A percentile compares a stretch with the other conserved stretches of the same genome.
Conservation (phyloP, 2,113 vertebrate genomes). For the Rynchops niger region DNA sequence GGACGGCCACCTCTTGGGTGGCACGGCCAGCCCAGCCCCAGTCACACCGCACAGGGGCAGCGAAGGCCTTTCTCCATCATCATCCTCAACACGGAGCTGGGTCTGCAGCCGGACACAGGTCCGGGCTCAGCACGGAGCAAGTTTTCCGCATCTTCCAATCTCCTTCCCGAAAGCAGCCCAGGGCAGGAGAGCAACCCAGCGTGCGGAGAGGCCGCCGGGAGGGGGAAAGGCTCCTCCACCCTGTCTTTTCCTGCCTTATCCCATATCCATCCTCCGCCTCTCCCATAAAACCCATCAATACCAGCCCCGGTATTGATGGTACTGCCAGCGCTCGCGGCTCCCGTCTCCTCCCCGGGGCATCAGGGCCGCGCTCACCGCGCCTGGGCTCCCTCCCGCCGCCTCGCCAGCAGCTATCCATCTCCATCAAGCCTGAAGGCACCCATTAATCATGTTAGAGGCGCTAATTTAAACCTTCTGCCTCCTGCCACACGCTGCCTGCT, state of each 20-base stretch:
- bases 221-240: background rate
- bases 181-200: background rate
- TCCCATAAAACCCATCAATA: background rate
- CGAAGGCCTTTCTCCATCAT: background rate
- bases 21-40: background rate
- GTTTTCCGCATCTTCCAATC: fast-evolving
- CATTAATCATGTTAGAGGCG: background rate
- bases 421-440: background rate
- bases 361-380: background rate
- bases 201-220: background rate
- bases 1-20: background rate
- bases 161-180: background rate
- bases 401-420: background rate
- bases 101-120: background rate
- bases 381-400: background rate
- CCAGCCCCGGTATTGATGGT: background rate
- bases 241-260: background rate
- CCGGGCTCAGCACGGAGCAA: background rate
- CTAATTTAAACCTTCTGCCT: background rate
- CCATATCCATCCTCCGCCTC: background rate
- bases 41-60: background rate
- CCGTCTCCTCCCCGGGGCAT: background rate
- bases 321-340: background rate
- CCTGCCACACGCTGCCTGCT: background rate
- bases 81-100: background rate